Percentiles rank a stretch among this genome's conserved stretches.
These are phyloP conservation scores for Leptopilina myrica DNA, from an alignment of 2,888 invertebrate species.

Conservation along the genomic window DNA sequence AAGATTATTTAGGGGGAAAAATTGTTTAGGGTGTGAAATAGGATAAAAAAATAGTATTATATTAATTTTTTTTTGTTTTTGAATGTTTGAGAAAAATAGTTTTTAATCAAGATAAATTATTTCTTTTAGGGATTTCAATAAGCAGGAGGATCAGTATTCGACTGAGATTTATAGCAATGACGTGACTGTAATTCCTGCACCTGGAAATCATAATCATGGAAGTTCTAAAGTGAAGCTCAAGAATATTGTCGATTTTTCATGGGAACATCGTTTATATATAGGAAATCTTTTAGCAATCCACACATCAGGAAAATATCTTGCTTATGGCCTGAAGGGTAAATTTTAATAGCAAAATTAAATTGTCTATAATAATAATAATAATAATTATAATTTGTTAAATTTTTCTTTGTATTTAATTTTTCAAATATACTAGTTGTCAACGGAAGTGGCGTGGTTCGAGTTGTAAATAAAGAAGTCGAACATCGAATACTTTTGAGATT, in stretches of 20 bases:
- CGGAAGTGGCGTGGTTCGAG: constrained; percentile 86
- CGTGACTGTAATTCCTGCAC: constrained; percentile 84
- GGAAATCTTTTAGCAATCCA: constrained; percentile 94
- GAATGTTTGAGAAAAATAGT: no score
- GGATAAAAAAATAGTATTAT: no score
- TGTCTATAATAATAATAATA: not conserved
- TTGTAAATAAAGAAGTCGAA: constrained; percentile 87
- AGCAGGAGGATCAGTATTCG: constrained; percentile 80
- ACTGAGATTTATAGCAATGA: constrained; percentile 80
- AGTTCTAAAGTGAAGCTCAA: constrained; percentile 94
- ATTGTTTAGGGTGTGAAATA: no score
- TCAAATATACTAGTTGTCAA: constrained; percentile 62
- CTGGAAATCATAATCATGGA: constrained; percentile 87
- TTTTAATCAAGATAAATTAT: not conserved
- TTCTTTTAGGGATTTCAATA: constrained; percentile 78
- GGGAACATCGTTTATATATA: constrained; percentile 92
- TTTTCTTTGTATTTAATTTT: constrained; percentile 24
- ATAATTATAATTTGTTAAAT: not conserved
- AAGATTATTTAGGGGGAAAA: no score
- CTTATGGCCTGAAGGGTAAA: constrained; percentile 93
- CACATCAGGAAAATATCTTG: constrained; percentile 89
- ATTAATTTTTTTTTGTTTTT: no score
- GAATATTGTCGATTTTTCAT: constrained; percentile 93
- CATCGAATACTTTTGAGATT: constrained; percentile 90
- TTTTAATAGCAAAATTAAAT: constrained; percentile 50